Conservation (phyloP, 2,113 vertebrate genomes). For the Scomber japonicus region DNA sequence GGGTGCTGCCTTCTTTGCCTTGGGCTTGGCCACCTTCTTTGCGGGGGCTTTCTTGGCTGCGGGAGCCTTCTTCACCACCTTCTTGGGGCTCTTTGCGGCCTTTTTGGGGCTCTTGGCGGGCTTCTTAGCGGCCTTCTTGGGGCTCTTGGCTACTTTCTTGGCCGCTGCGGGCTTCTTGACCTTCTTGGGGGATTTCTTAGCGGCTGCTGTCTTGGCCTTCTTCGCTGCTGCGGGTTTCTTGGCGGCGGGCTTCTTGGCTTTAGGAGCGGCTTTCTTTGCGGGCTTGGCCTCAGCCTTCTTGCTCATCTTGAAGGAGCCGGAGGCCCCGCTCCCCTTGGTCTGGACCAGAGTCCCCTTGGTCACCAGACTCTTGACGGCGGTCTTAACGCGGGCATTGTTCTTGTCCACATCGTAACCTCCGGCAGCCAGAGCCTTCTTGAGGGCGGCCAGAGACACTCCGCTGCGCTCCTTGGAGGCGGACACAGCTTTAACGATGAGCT, state of each 20-base stretch:
- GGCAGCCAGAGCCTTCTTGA: too few species aligned
- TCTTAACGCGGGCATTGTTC: too few species aligned
- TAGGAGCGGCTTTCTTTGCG: background rate
- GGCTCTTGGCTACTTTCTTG: background rate
- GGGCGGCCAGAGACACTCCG: background rate
- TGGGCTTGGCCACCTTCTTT: background rate
- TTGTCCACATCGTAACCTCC: too few species aligned
- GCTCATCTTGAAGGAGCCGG: too few species aligned
- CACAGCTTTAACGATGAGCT: constrained; percentile 35
- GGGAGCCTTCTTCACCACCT: background rate
- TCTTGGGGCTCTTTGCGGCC: background rate
- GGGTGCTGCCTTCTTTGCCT: background rate
- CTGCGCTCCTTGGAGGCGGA: constrained; percentile 26
- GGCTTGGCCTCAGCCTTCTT: too few species aligned
- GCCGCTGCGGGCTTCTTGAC: background rate
- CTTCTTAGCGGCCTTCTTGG: constrained; percentile 1
- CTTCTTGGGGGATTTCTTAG: constrained; percentile 2
- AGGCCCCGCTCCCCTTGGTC: too few species aligned
- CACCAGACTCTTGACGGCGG: too few species aligned
- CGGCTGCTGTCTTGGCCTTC: background rate
- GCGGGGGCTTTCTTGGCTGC: background rate
- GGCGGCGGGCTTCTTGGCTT: background rate
- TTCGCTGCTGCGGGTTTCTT: background rate
- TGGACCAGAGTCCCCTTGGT: too few species aligned
- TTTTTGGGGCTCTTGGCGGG: background rate